Base-by-base conservation (phyloP, 2,888 invertebrate genomes). In the Apotomis betuletana region DNA sequence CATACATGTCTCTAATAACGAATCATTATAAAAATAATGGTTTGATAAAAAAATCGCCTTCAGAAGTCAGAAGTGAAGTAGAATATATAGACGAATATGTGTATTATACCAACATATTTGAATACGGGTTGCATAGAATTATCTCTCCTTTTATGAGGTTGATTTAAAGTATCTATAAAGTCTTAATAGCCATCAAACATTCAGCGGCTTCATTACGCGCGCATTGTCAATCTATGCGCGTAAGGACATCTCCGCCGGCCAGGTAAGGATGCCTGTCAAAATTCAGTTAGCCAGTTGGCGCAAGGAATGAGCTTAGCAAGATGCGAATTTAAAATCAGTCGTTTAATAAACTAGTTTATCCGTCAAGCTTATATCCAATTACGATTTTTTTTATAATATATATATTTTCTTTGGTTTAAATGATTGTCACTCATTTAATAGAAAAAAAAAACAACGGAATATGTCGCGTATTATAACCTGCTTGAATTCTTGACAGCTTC, bases 151-250 rank as follows among this genome's bases (percentile, higher is more conserved):
- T 36, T 54, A 15, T 59, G 15, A 51, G 51, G 27, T 41, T 59
- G 41, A 67, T 51, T 67, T 59, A 62, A 38, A 63, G 57, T 38
- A 12, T 64, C 54, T 44, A 8, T 44, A 67, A 55, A 55, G 62
- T 38, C 46, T 72, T 68, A 68, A 72, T 68, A 72, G 72, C 61
- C 65, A 69, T 70, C 51, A 51, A 67, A 72, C 62, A 63, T 58
- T 67, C 46, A 38, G 60, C 62, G 80, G 86, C 85, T 87, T 88
- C 88, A 88, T 89, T 89, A 88, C 80, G 78, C 75, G 80, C 77
- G 79, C 77, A 85, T 88, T 89, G 89, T 87, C 89, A 89, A 87
- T 89, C 88, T 82, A 79, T 81, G 82, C 83, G 79, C 84, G 83
- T 82, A 81, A 82, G 78, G 78, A 81, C 74, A 85, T 84, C 85